phyloP scores from a whole-genome alignment of 2,797 vertebrate genomes.

The Salmo trutta region DNA sequence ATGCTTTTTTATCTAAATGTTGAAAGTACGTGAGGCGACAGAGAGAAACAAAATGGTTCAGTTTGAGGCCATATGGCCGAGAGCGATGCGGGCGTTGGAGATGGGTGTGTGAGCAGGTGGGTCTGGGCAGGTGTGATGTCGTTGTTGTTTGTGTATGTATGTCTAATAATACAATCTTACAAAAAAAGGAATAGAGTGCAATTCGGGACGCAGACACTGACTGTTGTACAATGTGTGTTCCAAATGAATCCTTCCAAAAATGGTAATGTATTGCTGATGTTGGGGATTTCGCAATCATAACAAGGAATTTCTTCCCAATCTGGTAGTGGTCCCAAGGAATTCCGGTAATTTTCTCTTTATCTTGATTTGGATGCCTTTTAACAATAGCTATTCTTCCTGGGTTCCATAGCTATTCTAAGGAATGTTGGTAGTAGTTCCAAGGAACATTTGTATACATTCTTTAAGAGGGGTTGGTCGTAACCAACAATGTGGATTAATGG shows the following conservation, averaged over 20 bases:
- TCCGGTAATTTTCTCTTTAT: neutral
- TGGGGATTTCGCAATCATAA: neutral
- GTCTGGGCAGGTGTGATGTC: no score
- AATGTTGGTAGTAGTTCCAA: neutral
- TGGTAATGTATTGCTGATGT: neutral
- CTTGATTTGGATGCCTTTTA: neutral
- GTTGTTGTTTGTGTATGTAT: no score
- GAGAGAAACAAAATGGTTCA: no score
- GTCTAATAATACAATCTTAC: no score
- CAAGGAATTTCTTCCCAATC: neutral
- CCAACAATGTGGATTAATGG: neutral
- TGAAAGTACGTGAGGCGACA: no score
- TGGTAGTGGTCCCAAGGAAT: neutral
- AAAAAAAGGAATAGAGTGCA: no score
- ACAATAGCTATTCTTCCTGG: no score
- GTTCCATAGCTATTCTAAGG: neutral
- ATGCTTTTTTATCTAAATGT: no score
- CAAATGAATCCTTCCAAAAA: neutral
- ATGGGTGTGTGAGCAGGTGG: no score
- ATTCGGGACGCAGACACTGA: neutral
- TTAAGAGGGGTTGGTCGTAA: neutral
- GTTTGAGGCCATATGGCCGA: no score
- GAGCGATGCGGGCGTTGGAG: no score
- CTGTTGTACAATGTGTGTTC: neutral
- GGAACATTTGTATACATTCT: neutral